Evolutionary conservation across 2,888 invertebrate genomes (phyloP), one percentile per base, ranked within the genome.

Genomic region (Torymus texanus): DNA sequence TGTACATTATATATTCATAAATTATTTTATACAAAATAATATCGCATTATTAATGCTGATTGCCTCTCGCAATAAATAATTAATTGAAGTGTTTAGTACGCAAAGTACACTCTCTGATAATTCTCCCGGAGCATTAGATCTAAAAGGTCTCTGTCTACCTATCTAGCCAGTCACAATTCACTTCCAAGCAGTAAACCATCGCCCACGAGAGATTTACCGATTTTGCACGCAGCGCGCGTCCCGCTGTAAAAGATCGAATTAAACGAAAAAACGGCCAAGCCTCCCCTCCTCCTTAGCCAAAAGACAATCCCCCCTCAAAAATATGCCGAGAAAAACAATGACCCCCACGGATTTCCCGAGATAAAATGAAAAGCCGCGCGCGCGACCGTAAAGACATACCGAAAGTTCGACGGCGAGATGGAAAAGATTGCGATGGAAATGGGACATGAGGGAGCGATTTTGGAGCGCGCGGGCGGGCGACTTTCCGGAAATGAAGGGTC

Each of bases 391-490:
- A 59, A 56, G 58, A 66, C 41, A 61, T n/a, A 58, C 13, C 14
- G 13, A 79, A 75, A 75, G 67, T 79, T 79, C 62, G 61, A 72
- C 53, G 71, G 29, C 58, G 73, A 78, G 73, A 78, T 78, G 74
- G 13, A 65, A 73, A 76, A 75, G 80, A 80, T 79, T 78, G 71
- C 61, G 75, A 59, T 75, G 61, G 75, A 74, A 75, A 71, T 70
- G 65, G 61, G 75, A 56, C 78, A 66, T 75, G 74, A 70, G 82
- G 68, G 83, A 81, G 76, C 77, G 78, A 80, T 79, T 80, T 83
- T 78, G 56, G 72, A 63, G 53, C 56, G 74, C 41, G 10, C 41
- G 41, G 21, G 1, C 41, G 72, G 50, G 67, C 50, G 67, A 75
- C 74, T 80, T 74, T 77, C 80, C 71, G 80, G 76, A 80, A 80